These are phyloP conservation scores for Lamellibrachia luymesi DNA, from an alignment of 1,140 invertebrate genomes.

Conservation along the genomic window DNA sequence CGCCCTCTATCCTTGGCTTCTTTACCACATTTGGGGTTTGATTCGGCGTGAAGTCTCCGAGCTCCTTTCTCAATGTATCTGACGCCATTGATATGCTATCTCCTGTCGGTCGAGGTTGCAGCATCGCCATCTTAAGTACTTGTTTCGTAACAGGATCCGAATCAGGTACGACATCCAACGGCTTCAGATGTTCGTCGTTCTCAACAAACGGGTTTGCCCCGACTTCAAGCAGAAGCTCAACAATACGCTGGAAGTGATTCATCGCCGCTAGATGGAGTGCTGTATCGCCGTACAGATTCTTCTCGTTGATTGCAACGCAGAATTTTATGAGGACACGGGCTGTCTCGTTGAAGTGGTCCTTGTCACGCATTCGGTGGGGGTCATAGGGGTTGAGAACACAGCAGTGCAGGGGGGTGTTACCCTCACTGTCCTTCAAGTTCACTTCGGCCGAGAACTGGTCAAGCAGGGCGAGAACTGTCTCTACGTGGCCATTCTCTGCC, in stretches of 20 bases:
- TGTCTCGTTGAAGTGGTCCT: slow-evolving; percentile 27
- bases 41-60: background rate
- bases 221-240: slow-evolving; percentile 25
- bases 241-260: slow-evolving; percentile 26
- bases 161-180: slow-evolving; percentile 27
- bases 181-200: slow-evolving; percentile 27
- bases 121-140: slow-evolving; percentile 29
- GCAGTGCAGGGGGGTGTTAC: slow-evolving; percentile 29
- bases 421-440: slow-evolving; percentile 26
- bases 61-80: background rate
- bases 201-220: slow-evolving; percentile 30
- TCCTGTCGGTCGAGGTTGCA: slow-evolving; percentile 20
- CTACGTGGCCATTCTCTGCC: slow-evolving; percentile 24
- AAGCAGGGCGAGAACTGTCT: slow-evolving; percentile 22
- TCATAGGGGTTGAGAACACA: slow-evolving; percentile 27
- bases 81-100: background rate
- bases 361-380: slow-evolving; percentile 26
- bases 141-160: slow-evolving; percentile 28
- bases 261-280: slow-evolving; percentile 27
- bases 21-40: background rate
- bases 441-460: slow-evolving; percentile 28
- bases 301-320: slow-evolving; percentile 26
- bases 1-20: background rate
- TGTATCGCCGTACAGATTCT: slow-evolving; percentile 26
- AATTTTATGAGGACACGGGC: slow-evolving; percentile 26